These are phyloP conservation scores for Orussus abietinus DNA, from an alignment of 1,140 invertebrate species.

Conservation along the genomic window DNA sequence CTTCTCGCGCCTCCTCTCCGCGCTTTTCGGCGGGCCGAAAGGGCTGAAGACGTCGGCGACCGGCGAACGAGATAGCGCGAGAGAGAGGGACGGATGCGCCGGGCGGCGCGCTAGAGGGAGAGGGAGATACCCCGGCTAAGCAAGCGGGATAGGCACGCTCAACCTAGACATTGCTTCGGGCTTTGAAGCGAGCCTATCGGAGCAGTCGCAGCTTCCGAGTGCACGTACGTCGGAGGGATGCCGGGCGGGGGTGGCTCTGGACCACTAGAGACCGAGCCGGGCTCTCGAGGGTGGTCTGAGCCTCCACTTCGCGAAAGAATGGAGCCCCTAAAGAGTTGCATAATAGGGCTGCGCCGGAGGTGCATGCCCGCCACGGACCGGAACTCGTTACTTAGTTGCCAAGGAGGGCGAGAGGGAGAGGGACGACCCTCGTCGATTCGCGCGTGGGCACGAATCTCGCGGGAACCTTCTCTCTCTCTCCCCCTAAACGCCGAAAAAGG, in stretches of 20 bases:
- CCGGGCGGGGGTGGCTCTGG: neutral
- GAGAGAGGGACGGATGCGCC: constrained; percentile 9
- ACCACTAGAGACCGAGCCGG: constrained; percentile 19
- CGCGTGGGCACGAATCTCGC: too few relatives aligned
- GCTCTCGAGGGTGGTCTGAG: constrained; percentile 27
- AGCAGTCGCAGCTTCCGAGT: constrained; percentile 3
- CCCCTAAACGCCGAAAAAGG: too few relatives aligned
- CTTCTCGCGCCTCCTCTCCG: constrained; percentile 6
- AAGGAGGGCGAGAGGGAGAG: too few relatives aligned
- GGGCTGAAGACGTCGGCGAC: neutral
- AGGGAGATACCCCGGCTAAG: constrained; percentile 5
- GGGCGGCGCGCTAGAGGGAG: constrained; percentile 7
- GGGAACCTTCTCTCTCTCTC: too few relatives aligned
- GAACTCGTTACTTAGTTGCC: too few relatives aligned
- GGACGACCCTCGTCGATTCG: too few relatives aligned
- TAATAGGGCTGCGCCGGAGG: constrained; percentile 18
- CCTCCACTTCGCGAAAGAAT: constrained; percentile 28
- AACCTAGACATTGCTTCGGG: constrained; percentile 14
- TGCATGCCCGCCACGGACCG: neutral
- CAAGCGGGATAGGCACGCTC: constrained; percentile 6
- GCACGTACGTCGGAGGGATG: constrained; percentile 7
- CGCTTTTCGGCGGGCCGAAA: constrained; percentile 12
- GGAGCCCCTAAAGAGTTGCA: constrained; percentile 25
- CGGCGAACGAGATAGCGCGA: constrained; percentile 8
- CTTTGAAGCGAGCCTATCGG: constrained; percentile 6